phyloP scores from a whole-genome alignment of 2,888 invertebrate species.

The Andrena hattorfiana region DNA sequence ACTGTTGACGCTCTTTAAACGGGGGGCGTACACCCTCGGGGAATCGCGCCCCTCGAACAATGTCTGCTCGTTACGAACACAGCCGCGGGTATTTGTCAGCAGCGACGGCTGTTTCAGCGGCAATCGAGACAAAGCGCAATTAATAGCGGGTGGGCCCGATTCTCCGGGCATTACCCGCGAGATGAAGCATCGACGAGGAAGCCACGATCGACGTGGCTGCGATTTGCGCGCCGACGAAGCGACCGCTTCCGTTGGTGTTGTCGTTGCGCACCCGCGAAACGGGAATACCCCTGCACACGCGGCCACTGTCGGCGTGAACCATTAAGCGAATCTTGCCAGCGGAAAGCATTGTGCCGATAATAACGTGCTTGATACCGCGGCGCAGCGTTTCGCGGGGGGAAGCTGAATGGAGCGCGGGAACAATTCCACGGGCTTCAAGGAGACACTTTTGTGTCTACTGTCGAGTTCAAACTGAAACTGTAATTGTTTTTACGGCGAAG shows the following conservation, averaged over 20 bases:
- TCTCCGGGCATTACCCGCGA: slow-evolving; percentile 49
- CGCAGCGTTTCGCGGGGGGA: neutral
- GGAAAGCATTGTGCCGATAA: slow-evolving; percentile 20
- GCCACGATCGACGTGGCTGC: slow-evolving; percentile 26
- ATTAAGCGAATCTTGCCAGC: slow-evolving; percentile 16
- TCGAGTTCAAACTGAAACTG: no score
- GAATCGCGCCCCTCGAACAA: slow-evolving; percentile 71
- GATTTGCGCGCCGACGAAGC: slow-evolving; percentile 35
- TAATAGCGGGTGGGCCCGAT: slow-evolving; percentile 65
- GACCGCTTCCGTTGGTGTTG: slow-evolving; percentile 29
- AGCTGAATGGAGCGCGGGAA: neutral
- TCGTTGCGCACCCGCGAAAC: slow-evolving; percentile 31
- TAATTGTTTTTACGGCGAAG: no score
- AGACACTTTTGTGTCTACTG: no score
- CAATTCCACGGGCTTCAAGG: neutral
- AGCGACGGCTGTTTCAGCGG: slow-evolving; percentile 48
- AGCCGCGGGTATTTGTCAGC: slow-evolving; percentile 61
- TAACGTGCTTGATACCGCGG: neutral
- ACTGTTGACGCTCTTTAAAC: slow-evolving; percentile 38
- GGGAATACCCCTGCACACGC: slow-evolving; percentile 7
- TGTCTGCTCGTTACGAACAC: slow-evolving; percentile 75
- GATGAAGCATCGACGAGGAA: slow-evolving; percentile 53
- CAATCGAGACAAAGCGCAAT: slow-evolving; percentile 75
- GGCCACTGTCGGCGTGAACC: slow-evolving; percentile 25
- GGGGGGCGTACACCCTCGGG: slow-evolving; percentile 15